These are phyloP conservation scores for Hemichromis elongatus DNA, from an alignment of 2,113 vertebrate genomes.

Conservation along the genomic window DNA sequence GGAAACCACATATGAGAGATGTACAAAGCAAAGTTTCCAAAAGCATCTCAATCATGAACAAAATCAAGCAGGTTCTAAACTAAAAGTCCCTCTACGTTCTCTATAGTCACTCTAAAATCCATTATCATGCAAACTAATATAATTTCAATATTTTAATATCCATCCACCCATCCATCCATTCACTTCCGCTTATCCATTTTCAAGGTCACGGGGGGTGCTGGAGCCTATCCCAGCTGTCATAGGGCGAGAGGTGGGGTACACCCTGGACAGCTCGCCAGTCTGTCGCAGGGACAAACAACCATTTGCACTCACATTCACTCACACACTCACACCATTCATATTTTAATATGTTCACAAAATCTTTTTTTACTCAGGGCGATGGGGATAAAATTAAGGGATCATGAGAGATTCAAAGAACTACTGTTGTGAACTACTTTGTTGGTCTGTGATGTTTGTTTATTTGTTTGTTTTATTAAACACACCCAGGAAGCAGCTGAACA, in stretches of 20 bases:
- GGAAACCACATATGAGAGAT: neutral
- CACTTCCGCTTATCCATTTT: too few relatives aligned
- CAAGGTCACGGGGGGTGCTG: too few relatives aligned
- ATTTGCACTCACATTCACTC: too few relatives aligned
- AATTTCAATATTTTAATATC: neutral
- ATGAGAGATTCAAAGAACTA: neutral
- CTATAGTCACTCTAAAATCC: neutral
- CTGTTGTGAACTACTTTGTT: too few relatives aligned
- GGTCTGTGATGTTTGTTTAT: neutral
- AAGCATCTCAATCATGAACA: neutral
- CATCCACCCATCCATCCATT: too few relatives aligned
- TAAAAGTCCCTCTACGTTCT: fast-evolving
- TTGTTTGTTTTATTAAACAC: neutral
- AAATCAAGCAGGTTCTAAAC: neutral
- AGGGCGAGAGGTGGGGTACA: too few relatives aligned
- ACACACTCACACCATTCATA: too few relatives aligned
- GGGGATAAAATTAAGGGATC: fast-evolving
- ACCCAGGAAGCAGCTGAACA: neutral
- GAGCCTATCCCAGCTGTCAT: too few relatives aligned
- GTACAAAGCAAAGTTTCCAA: fast-evolving
- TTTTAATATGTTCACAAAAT: neutral
- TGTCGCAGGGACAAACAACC: too few relatives aligned
- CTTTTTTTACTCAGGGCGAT: neutral
- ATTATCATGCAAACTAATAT: neutral
- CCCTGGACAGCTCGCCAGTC: too few relatives aligned